Conservation (phyloP, 1,140 invertebrate species). For the Hyphantria cunea region DNA sequence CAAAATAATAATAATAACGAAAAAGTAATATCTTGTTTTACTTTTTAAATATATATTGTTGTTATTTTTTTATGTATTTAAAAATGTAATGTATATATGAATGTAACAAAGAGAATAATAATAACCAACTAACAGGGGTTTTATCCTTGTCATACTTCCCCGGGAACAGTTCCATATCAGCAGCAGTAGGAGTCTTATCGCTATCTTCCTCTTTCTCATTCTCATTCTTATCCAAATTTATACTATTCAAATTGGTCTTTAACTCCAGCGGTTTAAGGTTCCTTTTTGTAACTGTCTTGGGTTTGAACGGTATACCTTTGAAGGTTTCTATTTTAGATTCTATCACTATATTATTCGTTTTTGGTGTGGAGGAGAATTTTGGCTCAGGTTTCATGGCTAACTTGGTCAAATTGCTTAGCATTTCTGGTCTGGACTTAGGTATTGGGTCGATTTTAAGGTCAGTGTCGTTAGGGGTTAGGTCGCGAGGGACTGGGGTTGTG, state of each 20-base stretch:
- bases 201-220: slow-evolving; percentile 65
- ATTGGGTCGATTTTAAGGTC: slow-evolving; percentile 33
- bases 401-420: slow-evolving; percentile 51
- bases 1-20: too few species aligned
- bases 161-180: slow-evolving; percentile 48
- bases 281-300: slow-evolving; percentile 62
- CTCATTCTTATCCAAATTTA: slow-evolving; percentile 63
- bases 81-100: too few species aligned
- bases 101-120: too few species aligned
- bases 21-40: too few species aligned
- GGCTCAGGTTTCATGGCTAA: slow-evolving; percentile 51
- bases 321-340: slow-evolving; percentile 47
- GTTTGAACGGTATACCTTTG: slow-evolving; percentile 58
- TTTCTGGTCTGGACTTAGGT: slow-evolving; percentile 48
- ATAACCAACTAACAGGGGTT: too few species aligned
- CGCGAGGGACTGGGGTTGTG: slow-evolving; percentile 31
- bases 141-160: slow-evolving; percentile 63
- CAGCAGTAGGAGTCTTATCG: slow-evolving; percentile 63
- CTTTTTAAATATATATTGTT: too few species aligned
- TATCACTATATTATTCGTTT: slow-evolving; percentile 28
- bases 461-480: slow-evolving; percentile 29
- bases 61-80: too few species aligned
- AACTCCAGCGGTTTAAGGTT: slow-evolving; percentile 77
- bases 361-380: slow-evolving; percentile 57
- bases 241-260: slow-evolving; percentile 72